Conservation (phyloP, 2,113 vertebrate species). For the Gila orcuttii region DNA sequence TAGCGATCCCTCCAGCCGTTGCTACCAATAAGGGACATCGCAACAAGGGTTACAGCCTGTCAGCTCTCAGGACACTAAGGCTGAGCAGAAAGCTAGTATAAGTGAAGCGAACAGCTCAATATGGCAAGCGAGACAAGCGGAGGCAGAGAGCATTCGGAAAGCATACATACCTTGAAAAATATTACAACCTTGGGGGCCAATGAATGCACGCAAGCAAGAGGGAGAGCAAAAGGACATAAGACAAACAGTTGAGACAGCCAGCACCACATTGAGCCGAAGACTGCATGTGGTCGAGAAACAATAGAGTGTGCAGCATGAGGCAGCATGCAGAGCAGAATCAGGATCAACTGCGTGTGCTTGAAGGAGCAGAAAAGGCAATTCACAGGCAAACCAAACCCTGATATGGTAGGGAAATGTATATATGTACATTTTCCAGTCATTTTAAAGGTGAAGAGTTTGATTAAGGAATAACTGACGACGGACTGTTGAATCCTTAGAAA, state of each 20-base stretch:
- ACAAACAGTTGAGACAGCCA: conserved; percentile 55
- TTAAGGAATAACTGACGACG: neutral
- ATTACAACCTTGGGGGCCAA: conserved; percentile 75
- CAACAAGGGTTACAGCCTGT: conserved; percentile 23
- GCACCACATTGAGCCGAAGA: conserved; percentile 64
- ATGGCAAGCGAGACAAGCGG: neutral
- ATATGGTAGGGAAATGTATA: neutral
- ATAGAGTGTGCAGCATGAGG: conserved; percentile 6
- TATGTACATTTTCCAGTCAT: neutral
- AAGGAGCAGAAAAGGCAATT: conserved; percentile 6
- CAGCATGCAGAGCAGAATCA: conserved; percentile 32
- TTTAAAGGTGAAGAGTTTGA: neutral
- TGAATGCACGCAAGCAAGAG: conserved; percentile 68
- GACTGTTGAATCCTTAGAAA: too few relatives aligned
- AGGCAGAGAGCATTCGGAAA: conserved; percentile 49
- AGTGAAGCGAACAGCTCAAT: neutral
- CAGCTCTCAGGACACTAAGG: conserved; percentile 27
- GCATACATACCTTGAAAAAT: conserved; percentile 81
- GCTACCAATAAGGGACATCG: neutral
- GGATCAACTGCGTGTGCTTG: neutral
- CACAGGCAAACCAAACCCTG: neutral
- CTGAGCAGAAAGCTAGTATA: neutral
- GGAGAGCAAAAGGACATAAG: conserved; percentile 64
- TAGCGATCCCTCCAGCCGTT: neutral
- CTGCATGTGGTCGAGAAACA: conserved; percentile 22